A percentile compares a stretch with the other conserved stretches of the same genome.
Evolutionary conservation across 2,888 invertebrate genomes (phyloP).

Genomic region (Rambutsinella grinnellia): DNA sequence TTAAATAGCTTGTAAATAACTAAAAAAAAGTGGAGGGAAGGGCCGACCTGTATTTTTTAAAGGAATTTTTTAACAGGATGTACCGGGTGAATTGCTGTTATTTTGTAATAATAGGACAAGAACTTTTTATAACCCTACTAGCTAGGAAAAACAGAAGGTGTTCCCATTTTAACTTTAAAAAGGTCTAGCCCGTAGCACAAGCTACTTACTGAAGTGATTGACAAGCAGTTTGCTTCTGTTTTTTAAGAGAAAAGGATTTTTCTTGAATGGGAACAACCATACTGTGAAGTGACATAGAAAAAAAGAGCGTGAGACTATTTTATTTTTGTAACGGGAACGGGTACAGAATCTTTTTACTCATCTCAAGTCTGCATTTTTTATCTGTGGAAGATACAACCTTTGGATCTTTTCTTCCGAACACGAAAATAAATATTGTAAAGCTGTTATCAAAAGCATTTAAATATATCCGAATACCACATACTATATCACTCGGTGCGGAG

Average conservation of each 20-base stretch:
- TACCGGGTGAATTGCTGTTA: conserved; percentile 20
- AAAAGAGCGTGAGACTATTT: background rate
- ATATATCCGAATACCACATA: conserved; percentile 16
- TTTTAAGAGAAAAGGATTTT: background rate
- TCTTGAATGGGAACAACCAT: background rate
- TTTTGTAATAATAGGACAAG: conserved; percentile 33
- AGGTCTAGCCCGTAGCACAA: too few species aligned
- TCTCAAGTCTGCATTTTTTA: background rate
- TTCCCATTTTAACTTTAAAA: conserved; percentile 9
- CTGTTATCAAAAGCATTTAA: conserved; percentile 33
- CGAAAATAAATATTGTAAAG: conserved; percentile 28
- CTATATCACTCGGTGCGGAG: conserved; percentile 26
- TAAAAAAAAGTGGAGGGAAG: background rate
- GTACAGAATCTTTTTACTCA: background rate
- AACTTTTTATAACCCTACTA: conserved; percentile 50
- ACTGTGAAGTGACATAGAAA: background rate
- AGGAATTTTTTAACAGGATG: conserved; percentile 31
- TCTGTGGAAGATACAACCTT: background rate
- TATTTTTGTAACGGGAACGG: background rate
- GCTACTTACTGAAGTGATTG: conserved; percentile 18
- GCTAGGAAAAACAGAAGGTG: background rate
- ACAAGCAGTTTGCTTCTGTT: conserved; percentile 5
- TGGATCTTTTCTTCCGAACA: background rate
- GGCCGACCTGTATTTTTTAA: conserved; percentile 22
- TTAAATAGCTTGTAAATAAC: too few species aligned